Conservation (phyloP, 1,140 invertebrate species). For the Drosophila malerkotliana region DNA sequence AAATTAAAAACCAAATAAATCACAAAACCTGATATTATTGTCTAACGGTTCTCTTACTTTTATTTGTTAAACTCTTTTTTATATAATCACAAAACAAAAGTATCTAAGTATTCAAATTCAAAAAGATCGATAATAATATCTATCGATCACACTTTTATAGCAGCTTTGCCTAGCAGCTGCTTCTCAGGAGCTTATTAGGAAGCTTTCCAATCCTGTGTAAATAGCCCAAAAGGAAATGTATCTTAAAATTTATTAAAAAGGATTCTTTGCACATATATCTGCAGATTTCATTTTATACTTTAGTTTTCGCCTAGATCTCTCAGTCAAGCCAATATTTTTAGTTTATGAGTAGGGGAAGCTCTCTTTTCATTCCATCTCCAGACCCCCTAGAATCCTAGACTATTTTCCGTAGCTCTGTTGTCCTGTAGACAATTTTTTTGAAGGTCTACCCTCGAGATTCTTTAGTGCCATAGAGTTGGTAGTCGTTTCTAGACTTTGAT, state of each 20-base stretch:
- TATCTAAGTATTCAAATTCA: slow-evolving; percentile 15
- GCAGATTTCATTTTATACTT: slow-evolving; percentile 1
- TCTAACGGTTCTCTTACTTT: slow-evolving; percentile 12
- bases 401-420: slow-evolving; percentile 6
- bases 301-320: slow-evolving; percentile 2
- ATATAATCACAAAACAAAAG: slow-evolving; percentile 2
- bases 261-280: slow-evolving; percentile 51
- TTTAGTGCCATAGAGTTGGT: slow-evolving; percentile 13
- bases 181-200: slow-evolving; percentile 29
- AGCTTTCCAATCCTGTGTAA: slow-evolving; percentile 38
- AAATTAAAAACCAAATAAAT: slow-evolving; percentile 41
- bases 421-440: not conserved
- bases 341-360: slow-evolving; percentile 18
- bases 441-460: slow-evolving; percentile 11
- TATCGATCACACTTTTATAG: slow-evolving; percentile 25
- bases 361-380: slow-evolving; percentile 27
- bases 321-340: slow-evolving; percentile 1
- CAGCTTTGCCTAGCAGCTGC: slow-evolving; percentile 45
- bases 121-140: slow-evolving; percentile 13
- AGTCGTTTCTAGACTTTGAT: slow-evolving; percentile 20
- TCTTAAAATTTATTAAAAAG: slow-evolving; percentile 22
- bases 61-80: slow-evolving; percentile 26
- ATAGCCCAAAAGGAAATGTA: slow-evolving; percentile 25
- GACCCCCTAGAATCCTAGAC: slow-evolving; percentile 14
- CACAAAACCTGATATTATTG: slow-evolving; percentile 31